Conservation (phyloP, 2,113 vertebrate genomes). For the Leuciscus idus region DNA sequence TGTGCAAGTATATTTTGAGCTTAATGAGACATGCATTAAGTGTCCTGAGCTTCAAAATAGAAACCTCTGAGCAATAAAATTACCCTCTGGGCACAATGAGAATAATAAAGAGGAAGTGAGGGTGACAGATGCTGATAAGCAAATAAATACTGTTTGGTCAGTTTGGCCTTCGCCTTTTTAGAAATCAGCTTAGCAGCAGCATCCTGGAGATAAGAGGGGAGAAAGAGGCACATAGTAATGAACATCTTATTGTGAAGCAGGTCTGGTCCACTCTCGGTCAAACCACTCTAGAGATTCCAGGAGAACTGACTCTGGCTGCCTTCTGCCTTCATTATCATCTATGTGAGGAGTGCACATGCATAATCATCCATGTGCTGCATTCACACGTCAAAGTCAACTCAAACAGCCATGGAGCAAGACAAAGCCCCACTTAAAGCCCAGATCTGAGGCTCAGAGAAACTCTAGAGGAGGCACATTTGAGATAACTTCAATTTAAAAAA, state of each 20-base stretch:
- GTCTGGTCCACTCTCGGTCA: not conserved
- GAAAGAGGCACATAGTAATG: slow-evolving; percentile 9
- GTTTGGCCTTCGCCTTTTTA: slow-evolving; percentile 3
- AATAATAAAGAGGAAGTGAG: not conserved
- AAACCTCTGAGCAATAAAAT: not conserved
- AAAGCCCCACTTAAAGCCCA: not conserved
- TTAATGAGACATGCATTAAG: not conserved
- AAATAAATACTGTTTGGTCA: slow-evolving; percentile 33
- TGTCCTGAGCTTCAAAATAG: not conserved
- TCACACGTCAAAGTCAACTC: slow-evolving; percentile 41
- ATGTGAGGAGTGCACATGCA: slow-evolving; percentile 34
- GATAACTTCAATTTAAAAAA: not conserved
- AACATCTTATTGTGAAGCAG: not conserved
- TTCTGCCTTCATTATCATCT: slow-evolving; percentile 39
- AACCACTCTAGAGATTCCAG: slow-evolving; percentile 13
- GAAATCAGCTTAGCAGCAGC: slow-evolving; percentile 39
- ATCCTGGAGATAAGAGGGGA: slow-evolving; percentile 46
- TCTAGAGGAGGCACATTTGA: not conserved
- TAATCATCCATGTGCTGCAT: slow-evolving; percentile 42
- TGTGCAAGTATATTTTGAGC: not conserved
- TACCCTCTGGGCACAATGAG: not conserved
- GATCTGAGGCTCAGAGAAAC: not conserved
- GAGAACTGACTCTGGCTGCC: slow-evolving; percentile 36
- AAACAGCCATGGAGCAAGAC: slow-evolving; percentile 17
- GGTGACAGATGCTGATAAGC: slow-evolving; percentile 14